phyloP scores from a whole-genome alignment of 2,113 vertebrate species.

The Actenoides hombroni region DNA sequence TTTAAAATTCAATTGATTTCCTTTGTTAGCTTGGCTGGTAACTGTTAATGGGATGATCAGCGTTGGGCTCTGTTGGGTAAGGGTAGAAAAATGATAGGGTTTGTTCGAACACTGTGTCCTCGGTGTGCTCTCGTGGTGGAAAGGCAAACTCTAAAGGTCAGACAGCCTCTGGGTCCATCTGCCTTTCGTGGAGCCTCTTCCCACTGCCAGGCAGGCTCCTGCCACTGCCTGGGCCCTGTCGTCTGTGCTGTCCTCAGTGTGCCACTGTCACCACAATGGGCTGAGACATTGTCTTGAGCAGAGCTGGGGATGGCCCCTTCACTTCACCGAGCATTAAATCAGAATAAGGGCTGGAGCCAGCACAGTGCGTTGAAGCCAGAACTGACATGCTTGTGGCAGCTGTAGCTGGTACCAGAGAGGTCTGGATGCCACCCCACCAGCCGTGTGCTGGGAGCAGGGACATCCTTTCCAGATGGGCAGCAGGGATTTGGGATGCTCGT shows the following conservation, averaged over 20 bases:
- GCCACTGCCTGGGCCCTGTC: not conserved
- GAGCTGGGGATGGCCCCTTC: not conserved
- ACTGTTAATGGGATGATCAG: not conserved
- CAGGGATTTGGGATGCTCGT: not conserved
- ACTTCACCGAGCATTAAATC: not conserved
- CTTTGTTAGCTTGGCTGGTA: not conserved
- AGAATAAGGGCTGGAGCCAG: not conserved
- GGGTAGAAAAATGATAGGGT: not conserved
- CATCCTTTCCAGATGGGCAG: not conserved
- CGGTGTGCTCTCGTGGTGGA: not conserved
- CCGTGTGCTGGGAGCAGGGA: not conserved
- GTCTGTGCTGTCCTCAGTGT: not conserved
- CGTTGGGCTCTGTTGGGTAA: not conserved
- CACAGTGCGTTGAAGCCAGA: not conserved
- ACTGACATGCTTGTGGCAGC: not conserved
- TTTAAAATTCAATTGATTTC: slow-evolving; percentile 6
- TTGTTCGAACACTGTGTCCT: not conserved
- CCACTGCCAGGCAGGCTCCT: not conserved
- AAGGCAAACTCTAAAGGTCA: not conserved
- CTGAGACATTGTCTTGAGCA: not conserved
- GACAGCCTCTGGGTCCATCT: not conserved
- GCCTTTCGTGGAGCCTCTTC: not conserved
- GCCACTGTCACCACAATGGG: not conserved
- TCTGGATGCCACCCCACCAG: not conserved
- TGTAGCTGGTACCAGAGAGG: not conserved